Conservation (phyloP, 2,113 vertebrate genomes). For the Delphinapterus leucas region DNA sequence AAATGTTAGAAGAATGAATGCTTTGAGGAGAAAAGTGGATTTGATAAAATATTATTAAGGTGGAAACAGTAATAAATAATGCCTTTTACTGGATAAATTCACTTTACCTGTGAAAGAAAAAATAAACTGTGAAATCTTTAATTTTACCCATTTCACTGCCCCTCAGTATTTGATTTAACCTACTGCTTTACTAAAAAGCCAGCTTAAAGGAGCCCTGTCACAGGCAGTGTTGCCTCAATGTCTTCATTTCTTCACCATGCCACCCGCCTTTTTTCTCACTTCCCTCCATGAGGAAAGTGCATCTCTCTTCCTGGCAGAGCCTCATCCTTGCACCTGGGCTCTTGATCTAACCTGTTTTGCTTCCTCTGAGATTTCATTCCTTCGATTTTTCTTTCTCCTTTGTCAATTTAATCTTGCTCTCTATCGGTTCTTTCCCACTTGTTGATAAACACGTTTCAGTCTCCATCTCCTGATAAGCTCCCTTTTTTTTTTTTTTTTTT, state of each 20-base stretch:
- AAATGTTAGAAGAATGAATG: neutral
- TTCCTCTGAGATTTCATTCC: neutral
- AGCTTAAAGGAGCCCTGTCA: neutral
- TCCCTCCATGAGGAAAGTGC: neutral
- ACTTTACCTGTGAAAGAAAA: neutral
- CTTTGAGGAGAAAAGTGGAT: neutral
- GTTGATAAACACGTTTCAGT: neutral
- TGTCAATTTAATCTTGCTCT: neutral
- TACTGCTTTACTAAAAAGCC: neutral
- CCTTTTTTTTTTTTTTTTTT: neutral
- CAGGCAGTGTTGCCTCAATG: accelerated
- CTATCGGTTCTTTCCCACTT: neutral
- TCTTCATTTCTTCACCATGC: neutral
- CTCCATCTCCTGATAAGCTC: neutral
- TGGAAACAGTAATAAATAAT: neutral
- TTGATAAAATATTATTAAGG: neutral
- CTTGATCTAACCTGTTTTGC: neutral
- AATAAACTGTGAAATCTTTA: neutral
- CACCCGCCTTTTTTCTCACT: neutral
- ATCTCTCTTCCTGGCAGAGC: neutral
- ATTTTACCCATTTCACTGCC: neutral
- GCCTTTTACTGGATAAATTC: neutral
- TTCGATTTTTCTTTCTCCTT: neutral
- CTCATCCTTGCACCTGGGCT: neutral
- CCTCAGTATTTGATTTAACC: neutral